phyloP scores from a whole-genome alignment of 2,113 vertebrate genomes.

The Potamarius usumacintae region DNA sequence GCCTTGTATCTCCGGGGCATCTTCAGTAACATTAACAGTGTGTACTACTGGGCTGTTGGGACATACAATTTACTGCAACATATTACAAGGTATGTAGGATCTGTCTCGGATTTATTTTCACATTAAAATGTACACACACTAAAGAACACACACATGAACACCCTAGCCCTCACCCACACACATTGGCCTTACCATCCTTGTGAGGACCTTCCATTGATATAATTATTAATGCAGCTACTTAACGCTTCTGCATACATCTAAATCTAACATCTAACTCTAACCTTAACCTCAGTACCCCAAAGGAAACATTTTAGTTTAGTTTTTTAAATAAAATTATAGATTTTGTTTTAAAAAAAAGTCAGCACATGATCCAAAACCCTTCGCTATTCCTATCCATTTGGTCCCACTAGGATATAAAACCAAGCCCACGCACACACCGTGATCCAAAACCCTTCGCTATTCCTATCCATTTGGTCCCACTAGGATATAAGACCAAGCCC shows the following conservation, averaged over 20 bases:
- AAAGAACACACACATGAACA: background rate
- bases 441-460: background rate
- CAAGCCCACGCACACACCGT: background rate
- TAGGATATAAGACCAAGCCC: constrained; percentile 9
- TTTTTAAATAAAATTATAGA: background rate
- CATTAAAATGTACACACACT: background rate
- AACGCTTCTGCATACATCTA: background rate
- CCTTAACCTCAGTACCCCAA: background rate
- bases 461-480: background rate
- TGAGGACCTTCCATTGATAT: background rate
- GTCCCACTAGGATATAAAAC: constrained; percentile 12
- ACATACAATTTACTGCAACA: background rate
- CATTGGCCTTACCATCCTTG: background rate
- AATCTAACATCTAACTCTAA: background rate
- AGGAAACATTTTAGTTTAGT: background rate
- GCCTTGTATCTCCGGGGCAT: constrained; percentile 34
- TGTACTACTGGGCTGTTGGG: constrained; percentile 18
- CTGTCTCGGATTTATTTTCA: background rate
- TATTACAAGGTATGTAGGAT: background rate
- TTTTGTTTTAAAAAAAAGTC: background rate
- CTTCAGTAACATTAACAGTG: constrained; percentile 38
- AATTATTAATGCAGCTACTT: background rate
- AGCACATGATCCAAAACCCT: too few relatives aligned
- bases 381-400: background rate
- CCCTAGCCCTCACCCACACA: background rate